Conservation (phyloP, 1,140 invertebrate species). For the Drosophila sucinea region DNA sequence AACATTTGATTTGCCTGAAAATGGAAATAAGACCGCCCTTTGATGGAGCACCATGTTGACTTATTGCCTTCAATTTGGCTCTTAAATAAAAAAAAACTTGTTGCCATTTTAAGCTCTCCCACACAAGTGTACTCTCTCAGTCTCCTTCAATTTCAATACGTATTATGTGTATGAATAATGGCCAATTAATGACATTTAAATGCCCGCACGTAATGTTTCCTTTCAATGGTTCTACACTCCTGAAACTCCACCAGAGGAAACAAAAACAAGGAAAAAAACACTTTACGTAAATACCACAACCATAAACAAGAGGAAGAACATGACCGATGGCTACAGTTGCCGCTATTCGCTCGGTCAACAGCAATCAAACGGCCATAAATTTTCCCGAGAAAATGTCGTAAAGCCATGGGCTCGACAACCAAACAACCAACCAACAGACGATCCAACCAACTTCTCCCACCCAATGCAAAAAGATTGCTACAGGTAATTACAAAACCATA, state of each 20-base stretch:
- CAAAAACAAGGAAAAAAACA: slow-evolving; percentile 8
- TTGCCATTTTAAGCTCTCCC: slow-evolving; percentile 11
- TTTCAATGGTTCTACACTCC: background rate
- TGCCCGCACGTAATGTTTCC: slow-evolving; percentile 19
- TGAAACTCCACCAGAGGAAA: background rate
- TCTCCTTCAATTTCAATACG: background rate
- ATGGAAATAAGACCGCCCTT: too few relatives aligned
- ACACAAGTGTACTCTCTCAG: background rate
- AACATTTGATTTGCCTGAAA: background rate
- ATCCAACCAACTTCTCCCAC: background rate
- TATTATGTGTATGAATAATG: slow-evolving; percentile 29
- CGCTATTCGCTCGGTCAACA: slow-evolving; percentile 28
- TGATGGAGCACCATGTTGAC: too few relatives aligned
- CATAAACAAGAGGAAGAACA: slow-evolving; percentile 20
- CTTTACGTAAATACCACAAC: slow-evolving; percentile 23
- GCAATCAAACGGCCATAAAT: slow-evolving; percentile 52
- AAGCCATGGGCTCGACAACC: slow-evolving; percentile 15
- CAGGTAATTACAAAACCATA: slow-evolving; percentile 63
- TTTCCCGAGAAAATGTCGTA: slow-evolving; percentile 34
- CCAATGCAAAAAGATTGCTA: slow-evolving; percentile 27
- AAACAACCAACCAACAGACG: background rate
- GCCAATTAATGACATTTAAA: slow-evolving; percentile 51
- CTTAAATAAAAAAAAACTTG: background rate
- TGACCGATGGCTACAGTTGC: background rate
- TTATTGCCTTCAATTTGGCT: background rate